Base-by-base conservation (phyloP, 2,113 vertebrate genomes). In the Megaceryle maxima region DNA sequence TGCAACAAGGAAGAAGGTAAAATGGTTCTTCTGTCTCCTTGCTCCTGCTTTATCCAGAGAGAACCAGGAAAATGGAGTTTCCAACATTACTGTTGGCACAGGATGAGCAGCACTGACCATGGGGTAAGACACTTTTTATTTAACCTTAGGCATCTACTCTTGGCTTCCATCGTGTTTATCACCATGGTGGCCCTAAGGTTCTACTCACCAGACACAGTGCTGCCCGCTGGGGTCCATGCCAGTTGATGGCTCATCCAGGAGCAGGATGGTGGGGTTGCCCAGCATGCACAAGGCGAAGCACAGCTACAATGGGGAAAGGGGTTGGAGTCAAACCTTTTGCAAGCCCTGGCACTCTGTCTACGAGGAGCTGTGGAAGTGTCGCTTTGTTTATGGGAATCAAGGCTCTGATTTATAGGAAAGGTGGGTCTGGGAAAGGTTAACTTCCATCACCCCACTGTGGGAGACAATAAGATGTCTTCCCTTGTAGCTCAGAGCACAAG, bases 141-240 rank as follows among this genome's bases (percentile, higher is more conserved):
- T 15, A 4, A 33, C 16, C 16, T 9, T 14, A 43, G 35, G 2
- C 7, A 12, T 4, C 29, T 18, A 0, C 19, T 83, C 51, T 59
- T 67, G 67, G 16, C 19, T 80, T 51, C 75, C 94, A 64, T 28
- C 1, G 11, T 60, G 48, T 39, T 44, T 9, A 20, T 20, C 31
- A 9, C 1, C 0, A 0, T 2, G 51, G 50, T 26, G n/a, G 19
- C 9, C 9, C 17, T 0, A 15, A 35, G 50, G 1, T 13, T 28
- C 22, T 35, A 74, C 98, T 98, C 95, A 99, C 99, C 99, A 99
- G 94, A 99, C 98, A 8, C 97, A 96, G 73, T 97, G 98, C 95
- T 99, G 99, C 14, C 98, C 99, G 1, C 98, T 98, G 8, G 98
- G 99, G 91, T 99, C 99, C 99, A 99, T 98, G 82, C 99, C 98